A percentile compares a stretch with the other conserved stretches of the same genome.
Evolutionary conservation across 1,140 invertebrate genomes (phyloP).

Genomic region (Drosophila mojavensis): DNA sequence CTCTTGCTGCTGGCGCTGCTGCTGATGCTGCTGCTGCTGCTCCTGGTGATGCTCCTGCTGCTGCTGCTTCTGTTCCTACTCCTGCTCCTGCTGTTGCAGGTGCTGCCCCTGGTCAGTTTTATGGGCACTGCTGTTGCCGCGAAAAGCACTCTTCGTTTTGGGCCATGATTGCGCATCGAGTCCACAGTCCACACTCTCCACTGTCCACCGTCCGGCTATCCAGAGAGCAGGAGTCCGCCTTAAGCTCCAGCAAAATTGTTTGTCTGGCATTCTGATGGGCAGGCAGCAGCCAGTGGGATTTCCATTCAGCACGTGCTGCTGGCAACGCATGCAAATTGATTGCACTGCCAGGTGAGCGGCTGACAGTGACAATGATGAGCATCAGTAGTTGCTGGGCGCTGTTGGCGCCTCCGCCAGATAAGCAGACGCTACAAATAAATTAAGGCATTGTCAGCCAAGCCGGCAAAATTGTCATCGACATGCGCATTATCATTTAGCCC

Average conservation of each 20-base stretch:
- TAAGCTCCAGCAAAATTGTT: conserved; percentile 59
- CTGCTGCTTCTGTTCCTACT: conserved; percentile 45
- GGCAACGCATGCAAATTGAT: conserved; percentile 65
- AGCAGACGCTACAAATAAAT: conserved; percentile 50
- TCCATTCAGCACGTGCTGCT: conserved; percentile 1
- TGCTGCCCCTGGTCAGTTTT: conserved; percentile 61
- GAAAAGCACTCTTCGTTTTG: conserved; percentile 43
- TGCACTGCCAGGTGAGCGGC: conserved; percentile 44
- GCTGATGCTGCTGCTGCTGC: conserved; percentile 19
- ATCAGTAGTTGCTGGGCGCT: conserved; percentile 3
- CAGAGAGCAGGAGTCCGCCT: conserved; percentile 24
- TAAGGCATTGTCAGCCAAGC: conserved; percentile 34
- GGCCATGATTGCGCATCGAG: conserved; percentile 39
- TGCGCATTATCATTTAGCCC: conserved; percentile 3
- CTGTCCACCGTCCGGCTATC: no score
- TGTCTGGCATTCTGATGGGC: conserved; percentile 44
- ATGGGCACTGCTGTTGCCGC: conserved; percentile 37
- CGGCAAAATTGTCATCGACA: conserved; percentile 19
- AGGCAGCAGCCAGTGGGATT: conserved; percentile 18
- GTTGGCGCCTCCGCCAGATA: conserved; percentile 13
- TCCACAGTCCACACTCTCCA: background rate
- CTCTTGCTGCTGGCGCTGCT: conserved; percentile 32
- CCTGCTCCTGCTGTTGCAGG: conserved; percentile 42
- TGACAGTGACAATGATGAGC: conserved; percentile 22
- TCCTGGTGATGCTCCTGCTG: conserved; percentile 45